These are phyloP conservation scores for Himalopsyche japonica DNA, from an alignment of 2,888 invertebrate species.

Conservation along the genomic window DNA sequence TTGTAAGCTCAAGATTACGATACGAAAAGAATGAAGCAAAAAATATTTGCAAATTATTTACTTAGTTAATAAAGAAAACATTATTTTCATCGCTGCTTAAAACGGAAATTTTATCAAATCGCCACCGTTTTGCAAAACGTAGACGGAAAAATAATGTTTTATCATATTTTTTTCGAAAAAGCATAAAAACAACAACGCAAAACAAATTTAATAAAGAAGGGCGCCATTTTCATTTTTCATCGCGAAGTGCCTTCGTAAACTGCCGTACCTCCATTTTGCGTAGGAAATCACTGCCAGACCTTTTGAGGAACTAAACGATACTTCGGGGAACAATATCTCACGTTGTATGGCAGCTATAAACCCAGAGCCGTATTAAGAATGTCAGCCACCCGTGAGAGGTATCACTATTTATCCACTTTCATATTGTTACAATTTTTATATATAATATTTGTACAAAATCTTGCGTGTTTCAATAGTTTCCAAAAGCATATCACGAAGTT, in stretches of 20 bases:
- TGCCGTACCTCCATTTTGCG: neutral
- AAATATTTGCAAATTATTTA: neutral
- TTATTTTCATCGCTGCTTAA: neutral
- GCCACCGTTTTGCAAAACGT: neutral
- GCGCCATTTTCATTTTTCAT: slow-evolving; percentile 28
- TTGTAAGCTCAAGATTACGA: no score
- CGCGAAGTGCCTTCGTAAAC: neutral
- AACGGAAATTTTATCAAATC: neutral
- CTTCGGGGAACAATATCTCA: slow-evolving; percentile 31
- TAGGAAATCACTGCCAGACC: neutral
- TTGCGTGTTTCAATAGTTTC: no score
- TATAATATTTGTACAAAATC: no score
- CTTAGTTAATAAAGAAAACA: neutral
- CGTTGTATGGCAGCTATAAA: slow-evolving; percentile 30
- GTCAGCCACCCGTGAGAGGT: neutral
- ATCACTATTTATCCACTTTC: neutral
- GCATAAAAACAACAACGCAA: neutral
- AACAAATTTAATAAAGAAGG: slow-evolving; percentile 20
- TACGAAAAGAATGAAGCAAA: neutral
- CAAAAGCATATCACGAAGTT: no score
- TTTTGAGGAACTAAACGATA: neutral
- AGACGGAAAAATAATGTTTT: neutral
- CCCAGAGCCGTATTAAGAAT: neutral
- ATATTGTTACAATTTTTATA: no score
- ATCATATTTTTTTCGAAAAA: neutral